A percentile compares a stretch with the other conserved stretches of the same genome.
These are phyloP conservation scores for Tychaedon coryphoeus DNA, from an alignment of 2,113 vertebrate species.

Conservation along the genomic window DNA sequence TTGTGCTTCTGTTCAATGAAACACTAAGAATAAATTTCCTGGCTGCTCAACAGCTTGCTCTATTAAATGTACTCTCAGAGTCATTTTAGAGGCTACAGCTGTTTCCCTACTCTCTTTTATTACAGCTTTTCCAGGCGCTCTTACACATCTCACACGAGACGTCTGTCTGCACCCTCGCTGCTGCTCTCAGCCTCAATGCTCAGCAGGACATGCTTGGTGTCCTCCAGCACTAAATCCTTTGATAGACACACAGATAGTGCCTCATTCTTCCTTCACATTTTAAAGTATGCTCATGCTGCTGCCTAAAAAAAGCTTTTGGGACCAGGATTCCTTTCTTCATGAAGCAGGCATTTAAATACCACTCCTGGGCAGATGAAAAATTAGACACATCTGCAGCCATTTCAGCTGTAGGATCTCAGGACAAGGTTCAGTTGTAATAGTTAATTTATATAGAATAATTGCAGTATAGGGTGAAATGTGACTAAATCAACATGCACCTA, in stretches of 20 bases:
- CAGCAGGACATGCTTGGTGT: not conserved
- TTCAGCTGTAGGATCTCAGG: not conserved
- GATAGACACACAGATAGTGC: not conserved
- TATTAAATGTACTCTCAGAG: not conserved
- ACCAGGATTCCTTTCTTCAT: not conserved
- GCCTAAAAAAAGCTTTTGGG: not conserved
- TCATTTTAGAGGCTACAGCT: slow-evolving; percentile 43
- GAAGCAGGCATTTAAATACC: not conserved
- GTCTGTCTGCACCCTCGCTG: not conserved
- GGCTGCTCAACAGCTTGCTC: not conserved
- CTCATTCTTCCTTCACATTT: not conserved
- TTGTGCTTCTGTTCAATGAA: not conserved
- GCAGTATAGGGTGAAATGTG: not conserved
- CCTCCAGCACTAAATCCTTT: slow-evolving; percentile 10
- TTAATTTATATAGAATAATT: not conserved
- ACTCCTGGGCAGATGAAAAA: not conserved
- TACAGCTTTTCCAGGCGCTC: not conserved
- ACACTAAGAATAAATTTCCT: not conserved
- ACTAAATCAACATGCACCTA: not conserved
- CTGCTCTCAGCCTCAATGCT: not conserved
- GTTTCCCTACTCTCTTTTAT: slow-evolving; percentile 2
- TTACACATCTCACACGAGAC: not conserved
- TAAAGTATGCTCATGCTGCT: not conserved
- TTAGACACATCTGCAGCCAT: not conserved
- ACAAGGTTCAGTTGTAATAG: not conserved